A percentile compares a stretch with the other conserved stretches of the same genome.
phyloP scores from a whole-genome alignment of 2,113 vertebrate species.

The Hyperopisus bebe region DNA sequence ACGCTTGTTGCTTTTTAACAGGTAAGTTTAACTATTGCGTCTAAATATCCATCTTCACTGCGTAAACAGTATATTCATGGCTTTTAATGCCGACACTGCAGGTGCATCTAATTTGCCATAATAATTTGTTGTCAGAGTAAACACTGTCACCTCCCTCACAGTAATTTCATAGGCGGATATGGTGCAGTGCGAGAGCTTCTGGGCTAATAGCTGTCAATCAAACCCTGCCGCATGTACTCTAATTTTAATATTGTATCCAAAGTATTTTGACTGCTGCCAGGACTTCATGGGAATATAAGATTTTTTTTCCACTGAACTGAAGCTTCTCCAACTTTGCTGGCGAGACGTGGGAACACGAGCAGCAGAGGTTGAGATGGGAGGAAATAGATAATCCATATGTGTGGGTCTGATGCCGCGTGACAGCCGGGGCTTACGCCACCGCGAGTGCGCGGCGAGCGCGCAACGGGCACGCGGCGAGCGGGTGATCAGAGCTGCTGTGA shows the following conservation, averaged over 20 bases:
- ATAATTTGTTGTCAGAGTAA: constrained; percentile 16
- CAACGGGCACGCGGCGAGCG: neutral
- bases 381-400: constrained; percentile 18
- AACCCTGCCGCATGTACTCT: neutral
- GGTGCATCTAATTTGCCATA: constrained; percentile 5
- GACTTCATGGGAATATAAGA: neutral
- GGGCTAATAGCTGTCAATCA: constrained; percentile 17
- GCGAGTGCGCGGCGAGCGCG: neutral
- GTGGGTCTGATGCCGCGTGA: constrained; percentile 5
- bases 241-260: constrained; percentile 16
- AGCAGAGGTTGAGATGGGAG: constrained; percentile 14
- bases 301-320: neutral
- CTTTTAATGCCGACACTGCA: neutral
- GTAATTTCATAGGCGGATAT: neutral
- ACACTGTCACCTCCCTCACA: constrained; percentile 8
- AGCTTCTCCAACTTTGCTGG: constrained; percentile 4
- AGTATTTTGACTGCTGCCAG: constrained; percentile 17
- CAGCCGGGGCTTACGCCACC: constrained; percentile 10
- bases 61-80: neutral
- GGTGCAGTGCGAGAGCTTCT: neutral
- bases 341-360: constrained; percentile 6
- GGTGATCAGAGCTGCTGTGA: constrained; percentile 10
- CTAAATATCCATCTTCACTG: neutral
- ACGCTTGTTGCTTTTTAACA: neutral
- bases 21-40: neutral